A percentile compares a stretch with the other conserved stretches of the same genome.
Evolutionary conservation across 2,797 vertebrate species (phyloP).

Genomic region (Adelosebastes latens): DNA sequence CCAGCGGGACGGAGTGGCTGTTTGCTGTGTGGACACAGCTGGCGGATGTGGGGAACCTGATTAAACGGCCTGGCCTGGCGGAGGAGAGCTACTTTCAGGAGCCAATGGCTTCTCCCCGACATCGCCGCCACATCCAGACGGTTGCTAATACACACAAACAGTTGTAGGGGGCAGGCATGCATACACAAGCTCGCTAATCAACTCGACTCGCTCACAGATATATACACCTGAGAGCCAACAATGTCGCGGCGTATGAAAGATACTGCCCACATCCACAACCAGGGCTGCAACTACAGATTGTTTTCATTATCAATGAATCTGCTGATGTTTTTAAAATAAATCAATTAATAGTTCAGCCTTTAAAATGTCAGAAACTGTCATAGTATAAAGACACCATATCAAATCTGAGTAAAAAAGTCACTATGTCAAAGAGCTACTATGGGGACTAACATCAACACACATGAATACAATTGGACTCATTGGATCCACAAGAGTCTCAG

Average conservation of each 20-base stretch:
- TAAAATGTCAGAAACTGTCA: constrained; percentile 1
- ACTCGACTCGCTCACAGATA: constrained; percentile 28
- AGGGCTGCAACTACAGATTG: not conserved
- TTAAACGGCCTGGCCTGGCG: constrained; percentile 73
- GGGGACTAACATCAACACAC: too few relatives aligned
- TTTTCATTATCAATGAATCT: constrained; percentile 8
- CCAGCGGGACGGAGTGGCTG: constrained; percentile 65
- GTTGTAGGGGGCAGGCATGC: constrained; percentile 47
- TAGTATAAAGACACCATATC: too few relatives aligned
- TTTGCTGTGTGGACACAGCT: constrained; percentile 83
- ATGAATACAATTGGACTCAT: too few relatives aligned
- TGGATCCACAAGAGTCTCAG: too few relatives aligned
- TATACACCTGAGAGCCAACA: constrained; percentile 22
- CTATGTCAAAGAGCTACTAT: too few relatives aligned
- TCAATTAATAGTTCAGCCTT: not conserved
- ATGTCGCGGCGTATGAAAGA: constrained; percentile 6
- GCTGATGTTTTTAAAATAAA: not conserved
- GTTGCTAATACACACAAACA: constrained; percentile 59
- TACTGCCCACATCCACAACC: not conserved
- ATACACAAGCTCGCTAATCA: constrained; percentile 44
- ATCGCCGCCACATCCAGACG: constrained; percentile 47
- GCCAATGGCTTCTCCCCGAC: constrained; percentile 59
- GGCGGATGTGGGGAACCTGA: constrained; percentile 78
- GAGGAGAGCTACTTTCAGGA: constrained; percentile 69
- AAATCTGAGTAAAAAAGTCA: too few relatives aligned